Evolutionary conservation across 2,888 invertebrate species (phyloP).

Genomic region (Andrena praecox): DNA sequence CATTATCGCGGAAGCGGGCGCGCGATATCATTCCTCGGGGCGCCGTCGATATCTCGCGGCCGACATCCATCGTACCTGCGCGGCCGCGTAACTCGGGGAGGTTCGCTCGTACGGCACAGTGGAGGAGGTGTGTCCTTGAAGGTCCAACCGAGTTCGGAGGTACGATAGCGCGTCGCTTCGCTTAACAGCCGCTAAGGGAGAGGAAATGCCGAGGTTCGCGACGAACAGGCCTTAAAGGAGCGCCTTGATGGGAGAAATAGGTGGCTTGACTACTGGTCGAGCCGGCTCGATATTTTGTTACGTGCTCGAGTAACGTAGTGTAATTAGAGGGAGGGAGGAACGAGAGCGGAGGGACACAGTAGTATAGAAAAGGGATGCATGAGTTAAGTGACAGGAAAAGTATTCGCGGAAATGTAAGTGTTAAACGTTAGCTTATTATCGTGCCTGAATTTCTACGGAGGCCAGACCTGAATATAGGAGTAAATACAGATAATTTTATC

Average conservation of each 20-base stretch:
- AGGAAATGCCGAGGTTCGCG: conserved; percentile 16
- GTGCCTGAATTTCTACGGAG: conserved; percentile 52
- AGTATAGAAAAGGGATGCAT: conserved; percentile 4
- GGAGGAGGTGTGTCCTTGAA: neutral
- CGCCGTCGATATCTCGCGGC: neutral
- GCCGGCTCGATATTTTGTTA: conserved; percentile 43
- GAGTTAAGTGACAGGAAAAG: conserved; percentile 2
- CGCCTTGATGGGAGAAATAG: conserved; percentile 18
- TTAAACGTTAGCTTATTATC: conserved; percentile 43
- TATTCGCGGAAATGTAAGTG: conserved; percentile 23
- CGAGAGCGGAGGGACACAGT: conserved; percentile 14
- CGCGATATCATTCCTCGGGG: neutral
- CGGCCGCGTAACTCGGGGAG: neutral
- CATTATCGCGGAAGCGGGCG: neutral
- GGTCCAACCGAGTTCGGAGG: neutral
- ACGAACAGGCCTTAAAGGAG: conserved; percentile 36
- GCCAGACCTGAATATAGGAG: conserved; percentile 25
- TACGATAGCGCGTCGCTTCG: conserved; percentile 1
- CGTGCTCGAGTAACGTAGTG: conserved; percentile 22
- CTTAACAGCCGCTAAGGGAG: neutral
- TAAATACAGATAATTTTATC: conserved; percentile 36
- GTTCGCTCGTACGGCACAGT: neutral
- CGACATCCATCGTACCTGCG: conserved; percentile 24
- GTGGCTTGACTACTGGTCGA: neutral
- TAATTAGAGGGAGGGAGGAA: conserved; percentile 28